Conservation (phyloP, 2,888 invertebrate genomes). For the Diloba caeruleocephala region DNA sequence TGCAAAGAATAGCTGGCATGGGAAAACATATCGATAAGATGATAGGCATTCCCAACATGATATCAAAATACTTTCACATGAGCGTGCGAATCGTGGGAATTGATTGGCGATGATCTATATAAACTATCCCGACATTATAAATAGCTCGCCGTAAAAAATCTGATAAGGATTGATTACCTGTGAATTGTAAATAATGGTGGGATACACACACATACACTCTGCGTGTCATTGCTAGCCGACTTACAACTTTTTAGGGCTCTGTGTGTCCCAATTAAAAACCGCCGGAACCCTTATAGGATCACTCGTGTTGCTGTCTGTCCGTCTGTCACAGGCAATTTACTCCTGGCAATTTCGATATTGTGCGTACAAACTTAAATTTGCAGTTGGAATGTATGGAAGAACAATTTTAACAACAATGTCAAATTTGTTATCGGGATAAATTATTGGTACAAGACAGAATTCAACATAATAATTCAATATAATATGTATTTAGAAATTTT, state of each 20-base stretch:
- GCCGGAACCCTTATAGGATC: too few relatives aligned
- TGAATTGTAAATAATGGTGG: slow-evolving; percentile 52
- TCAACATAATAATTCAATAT: too few relatives aligned
- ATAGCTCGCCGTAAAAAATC: slow-evolving; percentile 60
- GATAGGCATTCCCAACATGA: slow-evolving; percentile 70
- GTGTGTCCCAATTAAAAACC: too few relatives aligned
- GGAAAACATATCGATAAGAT: slow-evolving; percentile 77
- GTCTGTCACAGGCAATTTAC: too few relatives aligned
- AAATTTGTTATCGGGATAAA: too few relatives aligned
- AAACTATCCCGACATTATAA: slow-evolving; percentile 59
- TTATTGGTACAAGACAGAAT: too few relatives aligned
- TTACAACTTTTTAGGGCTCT: neutral
- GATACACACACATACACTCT: slow-evolving; percentile 32
- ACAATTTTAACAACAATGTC: too few relatives aligned
- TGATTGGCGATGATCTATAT: slow-evolving; percentile 67
- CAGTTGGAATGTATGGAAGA: too few relatives aligned
- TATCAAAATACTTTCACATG: slow-evolving; percentile 75
- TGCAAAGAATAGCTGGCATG: slow-evolving; percentile 70
- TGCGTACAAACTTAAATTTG: too few relatives aligned
- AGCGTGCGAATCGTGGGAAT: slow-evolving; percentile 78
- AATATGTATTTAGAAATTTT: too few relatives aligned
- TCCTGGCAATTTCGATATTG: too few relatives aligned
- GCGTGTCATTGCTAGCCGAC: slow-evolving; percentile 19
- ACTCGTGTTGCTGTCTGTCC: too few relatives aligned
- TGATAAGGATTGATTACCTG: slow-evolving; percentile 57